These are phyloP conservation scores for Hydrozoanthus gracilis DNA, from an alignment of 92 coral and sea anemone species.

Conservation along the genomic window DNA sequence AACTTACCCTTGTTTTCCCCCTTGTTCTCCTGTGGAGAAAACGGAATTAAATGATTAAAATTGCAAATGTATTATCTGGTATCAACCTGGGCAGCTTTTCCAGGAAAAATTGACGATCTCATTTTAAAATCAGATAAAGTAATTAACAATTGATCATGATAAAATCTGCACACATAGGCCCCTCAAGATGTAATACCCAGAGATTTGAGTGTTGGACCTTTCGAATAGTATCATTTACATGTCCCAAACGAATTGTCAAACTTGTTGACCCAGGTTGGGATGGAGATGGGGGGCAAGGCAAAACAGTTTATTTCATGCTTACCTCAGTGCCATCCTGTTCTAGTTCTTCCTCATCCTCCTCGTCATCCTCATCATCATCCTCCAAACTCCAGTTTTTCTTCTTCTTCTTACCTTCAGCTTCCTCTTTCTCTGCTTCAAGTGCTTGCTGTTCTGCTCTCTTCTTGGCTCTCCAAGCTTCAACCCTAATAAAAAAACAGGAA, in stretches of 20 bases:
- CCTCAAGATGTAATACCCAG: no score
- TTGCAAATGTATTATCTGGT: no score
- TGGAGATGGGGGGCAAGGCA: background rate
- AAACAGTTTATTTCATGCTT: background rate
- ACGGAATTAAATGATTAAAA: background rate
- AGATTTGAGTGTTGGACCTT: no score
- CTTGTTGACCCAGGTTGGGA: background rate
- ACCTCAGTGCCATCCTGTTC: constrained; percentile 38
- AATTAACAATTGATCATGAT: no score
- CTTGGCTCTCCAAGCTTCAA: constrained; percentile 96
- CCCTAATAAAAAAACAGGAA: constrained; percentile 49
- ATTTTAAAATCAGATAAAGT: no score
- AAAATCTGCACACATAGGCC: no score
- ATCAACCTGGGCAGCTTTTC: no score
- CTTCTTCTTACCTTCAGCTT: constrained; percentile 70
- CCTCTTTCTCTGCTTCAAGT: constrained; percentile 59
- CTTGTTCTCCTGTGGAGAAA: background rate
- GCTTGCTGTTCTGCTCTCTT: constrained; percentile 74
- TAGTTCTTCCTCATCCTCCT: constrained; percentile 60
- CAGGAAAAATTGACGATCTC: no score
- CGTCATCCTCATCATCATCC: constrained; percentile 99
- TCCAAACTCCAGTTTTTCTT: constrained; percentile 96
- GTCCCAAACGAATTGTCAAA: background rate
- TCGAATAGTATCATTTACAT: no score
- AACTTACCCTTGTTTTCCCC: constrained; percentile 25